phyloP scores from a whole-genome alignment of 2,113 vertebrate species.

The Corythaixoides concolor region DNA sequence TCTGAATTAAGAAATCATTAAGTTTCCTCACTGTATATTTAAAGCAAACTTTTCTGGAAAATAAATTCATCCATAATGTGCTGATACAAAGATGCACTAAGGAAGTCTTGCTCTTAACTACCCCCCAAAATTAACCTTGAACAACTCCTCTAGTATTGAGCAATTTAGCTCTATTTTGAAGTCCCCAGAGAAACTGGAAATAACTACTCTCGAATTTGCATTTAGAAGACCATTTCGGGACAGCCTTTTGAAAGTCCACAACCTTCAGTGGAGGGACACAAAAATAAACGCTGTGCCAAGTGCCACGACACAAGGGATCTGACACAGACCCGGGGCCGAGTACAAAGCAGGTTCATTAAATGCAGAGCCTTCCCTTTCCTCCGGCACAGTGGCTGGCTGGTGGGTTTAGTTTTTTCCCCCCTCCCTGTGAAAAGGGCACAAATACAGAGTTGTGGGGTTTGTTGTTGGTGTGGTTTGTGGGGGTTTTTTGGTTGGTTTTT shows the following conservation, averaged over 20 bases:
- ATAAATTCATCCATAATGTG: not conserved
- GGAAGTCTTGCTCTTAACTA: not conserved
- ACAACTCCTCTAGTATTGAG: not conserved
- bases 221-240: slow-evolving; percentile 20
- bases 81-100: not conserved
- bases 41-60: not conserved
- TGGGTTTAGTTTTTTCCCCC: rapidly evolving
- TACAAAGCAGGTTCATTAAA: slow-evolving; percentile 12
- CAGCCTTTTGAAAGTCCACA: not conserved
- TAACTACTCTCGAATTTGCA: not conserved
- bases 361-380: not conserved
- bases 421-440: not conserved
- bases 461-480: not conserved
- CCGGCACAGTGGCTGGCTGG: not conserved
- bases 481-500: not conserved
- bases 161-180: not conserved
- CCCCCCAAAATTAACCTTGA: not conserved
- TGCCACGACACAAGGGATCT: not conserved
- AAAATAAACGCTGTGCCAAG: slow-evolving; percentile 21
- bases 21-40: not conserved
- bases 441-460: not conserved
- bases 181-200: not conserved
- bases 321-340: not conserved
- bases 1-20: slow-evolving; percentile 7
- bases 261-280: not conserved